These are phyloP conservation scores for Biston betularia DNA, from an alignment of 2,888 invertebrate species.

Conservation along the genomic window DNA sequence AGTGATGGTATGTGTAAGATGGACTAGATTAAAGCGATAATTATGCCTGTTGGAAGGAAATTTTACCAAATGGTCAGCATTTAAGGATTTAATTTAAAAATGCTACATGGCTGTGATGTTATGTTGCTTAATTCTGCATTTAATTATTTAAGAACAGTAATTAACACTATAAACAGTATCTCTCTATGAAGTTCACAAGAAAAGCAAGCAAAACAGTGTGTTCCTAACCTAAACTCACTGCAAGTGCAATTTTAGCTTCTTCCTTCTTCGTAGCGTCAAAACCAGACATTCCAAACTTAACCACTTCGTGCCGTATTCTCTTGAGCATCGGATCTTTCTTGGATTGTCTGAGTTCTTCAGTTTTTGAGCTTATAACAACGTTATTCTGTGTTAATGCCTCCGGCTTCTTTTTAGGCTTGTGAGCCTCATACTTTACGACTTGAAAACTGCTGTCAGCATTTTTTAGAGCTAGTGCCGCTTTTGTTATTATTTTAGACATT, in stretches of 20 bases:
- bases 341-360: constrained; percentile 42
- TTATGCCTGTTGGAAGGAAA: too few relatives aligned
- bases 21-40: too few relatives aligned
- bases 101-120: too few relatives aligned
- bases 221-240: constrained; percentile 90
- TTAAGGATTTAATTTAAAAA: too few relatives aligned
- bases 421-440: constrained; percentile 80
- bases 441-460: constrained; percentile 75
- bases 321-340: constrained; percentile 89
- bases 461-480: constrained; percentile 80
- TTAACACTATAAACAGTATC: too few relatives aligned
- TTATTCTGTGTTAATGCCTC: constrained; percentile 40
- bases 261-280: constrained; percentile 89
- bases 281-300: constrained; percentile 94
- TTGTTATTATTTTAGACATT: constrained; percentile 80
- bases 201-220: constrained; percentile 8
- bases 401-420: constrained; percentile 80
- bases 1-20: too few relatives aligned
- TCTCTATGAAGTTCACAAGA: background rate
- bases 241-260: constrained; percentile 91
- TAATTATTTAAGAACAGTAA: too few relatives aligned
- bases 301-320: constrained; percentile 91
- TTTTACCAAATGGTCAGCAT: too few relatives aligned
- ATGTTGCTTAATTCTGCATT: too few relatives aligned
- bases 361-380: constrained; percentile 44